Evolutionary conservation across 2,797 vertebrate species (phyloP).

Genomic region (Acestrorhynchus altus): DNA sequence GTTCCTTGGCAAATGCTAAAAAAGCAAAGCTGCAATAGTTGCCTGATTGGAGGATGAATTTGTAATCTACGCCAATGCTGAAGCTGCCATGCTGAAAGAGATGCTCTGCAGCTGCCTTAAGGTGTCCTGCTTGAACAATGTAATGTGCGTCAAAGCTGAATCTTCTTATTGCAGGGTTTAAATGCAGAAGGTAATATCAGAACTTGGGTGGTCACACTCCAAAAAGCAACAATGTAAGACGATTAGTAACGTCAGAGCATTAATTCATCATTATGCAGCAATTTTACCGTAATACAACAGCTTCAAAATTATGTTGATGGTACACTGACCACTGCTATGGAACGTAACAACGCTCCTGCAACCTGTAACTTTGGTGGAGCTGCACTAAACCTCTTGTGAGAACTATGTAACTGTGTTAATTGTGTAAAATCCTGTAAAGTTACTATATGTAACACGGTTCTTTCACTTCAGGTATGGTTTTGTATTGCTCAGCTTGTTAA

Average conservation of each 20-base stretch:
- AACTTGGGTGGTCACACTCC: neutral
- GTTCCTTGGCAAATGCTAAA: slow-evolving; percentile 69
- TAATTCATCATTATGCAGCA: neutral
- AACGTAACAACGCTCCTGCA: too few species aligned
- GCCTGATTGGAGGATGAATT: slow-evolving; percentile 71
- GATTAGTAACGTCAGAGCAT: neutral
- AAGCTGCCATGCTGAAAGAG: slow-evolving; percentile 32
- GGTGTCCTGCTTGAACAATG: neutral
- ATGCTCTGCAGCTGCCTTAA: slow-evolving; percentile 33
- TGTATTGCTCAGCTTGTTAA: too few species aligned
- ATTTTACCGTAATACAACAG: too few species aligned
- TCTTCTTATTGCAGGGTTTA: neutral
- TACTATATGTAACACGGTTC: too few species aligned
- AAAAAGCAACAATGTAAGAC: neutral
- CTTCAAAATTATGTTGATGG: too few species aligned
- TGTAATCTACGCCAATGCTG: slow-evolving; percentile 50
- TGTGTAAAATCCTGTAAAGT: too few species aligned
- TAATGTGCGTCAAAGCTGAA: neutral
- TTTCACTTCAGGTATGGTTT: too few species aligned
- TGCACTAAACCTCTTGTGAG: too few species aligned
- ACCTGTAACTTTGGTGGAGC: too few species aligned
- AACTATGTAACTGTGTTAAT: too few species aligned
- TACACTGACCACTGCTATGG: too few species aligned
- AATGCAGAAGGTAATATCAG: neutral
- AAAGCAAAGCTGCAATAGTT: slow-evolving; percentile 70